phyloP scores from a whole-genome alignment of 2,113 vertebrate species.

The Ifrita kowaldi region DNA sequence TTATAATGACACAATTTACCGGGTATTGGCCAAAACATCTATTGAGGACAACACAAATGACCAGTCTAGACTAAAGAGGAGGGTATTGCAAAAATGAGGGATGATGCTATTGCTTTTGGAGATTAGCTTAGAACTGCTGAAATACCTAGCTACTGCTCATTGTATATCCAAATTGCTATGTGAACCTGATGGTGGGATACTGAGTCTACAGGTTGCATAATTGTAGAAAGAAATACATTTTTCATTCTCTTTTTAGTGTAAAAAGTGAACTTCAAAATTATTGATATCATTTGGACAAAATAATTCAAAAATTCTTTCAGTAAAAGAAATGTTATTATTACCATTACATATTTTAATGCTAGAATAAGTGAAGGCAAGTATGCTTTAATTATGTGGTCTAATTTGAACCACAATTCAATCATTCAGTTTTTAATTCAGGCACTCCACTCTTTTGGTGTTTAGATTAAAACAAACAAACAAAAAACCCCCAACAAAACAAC shows the following conservation, averaged over 20 bases:
- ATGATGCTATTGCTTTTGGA: not conserved
- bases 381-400: not conserved
- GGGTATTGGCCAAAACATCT: not conserved
- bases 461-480: not conserved
- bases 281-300: not conserved
- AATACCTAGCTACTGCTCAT: not conserved
- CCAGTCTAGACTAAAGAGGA: not conserved
- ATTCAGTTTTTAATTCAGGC: not conserved
- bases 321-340: not conserved
- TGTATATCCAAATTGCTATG: not conserved
- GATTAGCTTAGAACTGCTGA: not conserved
- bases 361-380: not conserved
- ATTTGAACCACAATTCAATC: not conserved
- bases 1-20: not conserved
- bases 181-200: not conserved
- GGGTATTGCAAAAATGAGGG: not conserved
- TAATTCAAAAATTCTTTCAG: not conserved
- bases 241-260: not conserved
- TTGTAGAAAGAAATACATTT: not conserved
- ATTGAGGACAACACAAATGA: not conserved
- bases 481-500: not conserved
- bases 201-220: not conserved
- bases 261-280: not conserved
- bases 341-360: not conserved
- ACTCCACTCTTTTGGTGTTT: not conserved